A percentile compares a stretch with the other conserved stretches of the same genome.
Conservation (phyloP, 1,140 invertebrate genomes). For the Drosophila ananassae region DNA sequence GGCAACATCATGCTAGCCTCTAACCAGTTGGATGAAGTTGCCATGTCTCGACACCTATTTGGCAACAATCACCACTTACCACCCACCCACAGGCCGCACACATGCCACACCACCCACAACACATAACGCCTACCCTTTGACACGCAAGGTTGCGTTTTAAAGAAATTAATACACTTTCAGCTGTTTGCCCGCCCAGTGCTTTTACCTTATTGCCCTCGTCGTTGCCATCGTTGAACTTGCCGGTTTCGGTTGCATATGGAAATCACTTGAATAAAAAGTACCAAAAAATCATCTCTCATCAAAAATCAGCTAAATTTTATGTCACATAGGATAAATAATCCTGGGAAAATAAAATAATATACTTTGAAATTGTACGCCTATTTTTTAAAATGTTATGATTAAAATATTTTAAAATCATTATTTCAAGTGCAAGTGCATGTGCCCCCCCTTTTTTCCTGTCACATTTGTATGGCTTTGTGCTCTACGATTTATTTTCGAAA, state of each 20-base stretch:
- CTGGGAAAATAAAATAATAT: too few relatives aligned
- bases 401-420: not conserved
- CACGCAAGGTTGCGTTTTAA: slow-evolving; percentile 58
- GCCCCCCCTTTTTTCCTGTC: not conserved
- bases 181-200: slow-evolving; percentile 32
- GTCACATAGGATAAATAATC: too few relatives aligned
- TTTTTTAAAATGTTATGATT: not conserved
- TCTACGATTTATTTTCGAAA: slow-evolving; percentile 40
- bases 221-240: slow-evolving; percentile 8
- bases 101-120: not conserved
- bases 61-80: not conserved
- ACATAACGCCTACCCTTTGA: slow-evolving; percentile 24
- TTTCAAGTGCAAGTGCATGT: not conserved
- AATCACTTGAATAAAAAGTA: not conserved
- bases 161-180: slow-evolving; percentile 58
- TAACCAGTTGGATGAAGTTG: slow-evolving; percentile 21
- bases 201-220: slow-evolving; percentile 30
- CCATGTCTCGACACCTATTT: slow-evolving; percentile 30
- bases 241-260: not conserved
- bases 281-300: too few relatives aligned
- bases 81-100: not conserved
- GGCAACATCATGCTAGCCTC: slow-evolving; percentile 30
- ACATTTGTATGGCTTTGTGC: not conserved
- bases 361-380: too few relatives aligned
- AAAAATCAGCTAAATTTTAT: too few relatives aligned